A percentile compares a stretch with the other conserved stretches of the same genome.
phyloP scores from a whole-genome alignment of 2,888 invertebrate species.

The Lacanobia oleracea region DNA sequence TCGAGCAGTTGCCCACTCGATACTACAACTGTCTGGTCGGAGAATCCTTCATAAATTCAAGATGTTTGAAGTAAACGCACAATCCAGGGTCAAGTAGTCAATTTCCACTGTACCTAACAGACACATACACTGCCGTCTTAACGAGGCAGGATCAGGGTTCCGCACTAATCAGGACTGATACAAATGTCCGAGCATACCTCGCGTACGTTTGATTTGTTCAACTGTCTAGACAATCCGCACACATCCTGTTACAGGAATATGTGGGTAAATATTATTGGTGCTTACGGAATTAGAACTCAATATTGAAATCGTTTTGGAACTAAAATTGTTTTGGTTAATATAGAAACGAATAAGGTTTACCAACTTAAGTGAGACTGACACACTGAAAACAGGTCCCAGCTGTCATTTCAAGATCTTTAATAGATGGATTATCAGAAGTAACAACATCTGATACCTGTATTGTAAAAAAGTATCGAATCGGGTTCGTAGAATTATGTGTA shows the following conservation, averaged over 20 bases:
- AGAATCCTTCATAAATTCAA: too few species aligned
- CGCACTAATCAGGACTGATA: slow-evolving; percentile 10
- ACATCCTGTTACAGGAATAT: slow-evolving; percentile 9
- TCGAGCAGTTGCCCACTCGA: too few species aligned
- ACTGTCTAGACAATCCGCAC: slow-evolving; percentile 31
- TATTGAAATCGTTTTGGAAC: not conserved
- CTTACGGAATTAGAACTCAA: not conserved
- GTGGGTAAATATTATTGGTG: not conserved
- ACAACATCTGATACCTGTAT: too few species aligned
- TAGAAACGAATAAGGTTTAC: too few species aligned
- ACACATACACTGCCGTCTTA: not conserved
- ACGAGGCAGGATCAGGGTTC: not conserved
- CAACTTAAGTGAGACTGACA: not conserved
- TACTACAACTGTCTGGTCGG: too few species aligned
- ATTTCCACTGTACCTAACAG: not conserved
- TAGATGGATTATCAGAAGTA: too few species aligned
- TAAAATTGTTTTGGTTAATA: not conserved
- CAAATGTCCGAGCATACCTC: slow-evolving; percentile 10
- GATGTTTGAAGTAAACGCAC: too few species aligned
- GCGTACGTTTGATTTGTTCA: not conserved
- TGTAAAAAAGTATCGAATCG: too few species aligned
- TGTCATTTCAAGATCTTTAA: too few species aligned
- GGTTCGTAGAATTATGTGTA: too few species aligned
- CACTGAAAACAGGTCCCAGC: too few species aligned
- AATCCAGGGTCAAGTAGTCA: too few species aligned